A percentile compares a stretch with the other conserved stretches of the same genome.
Evolutionary conservation across 1,140 invertebrate genomes (phyloP).

Genomic region (Zaprionus inermis): DNA sequence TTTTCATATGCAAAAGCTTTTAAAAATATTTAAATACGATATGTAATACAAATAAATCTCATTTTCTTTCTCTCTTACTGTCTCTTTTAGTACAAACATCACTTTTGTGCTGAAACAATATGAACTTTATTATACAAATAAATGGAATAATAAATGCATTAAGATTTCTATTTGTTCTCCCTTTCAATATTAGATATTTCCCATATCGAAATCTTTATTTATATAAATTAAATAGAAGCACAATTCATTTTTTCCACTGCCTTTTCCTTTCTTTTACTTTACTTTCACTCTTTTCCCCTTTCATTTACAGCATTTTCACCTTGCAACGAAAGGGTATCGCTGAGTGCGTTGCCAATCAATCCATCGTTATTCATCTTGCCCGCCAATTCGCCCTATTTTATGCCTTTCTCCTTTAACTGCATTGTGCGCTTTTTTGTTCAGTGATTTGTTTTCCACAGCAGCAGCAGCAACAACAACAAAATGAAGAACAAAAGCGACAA

Average conservation of each 20-base stretch:
- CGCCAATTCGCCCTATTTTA: conserved; percentile 50
- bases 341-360: conserved; percentile 38
- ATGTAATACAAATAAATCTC: neutral
- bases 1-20: neutral
- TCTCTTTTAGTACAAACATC: neutral
- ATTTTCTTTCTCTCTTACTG: neutral
- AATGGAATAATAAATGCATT: no score
- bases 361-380: conserved; percentile 22
- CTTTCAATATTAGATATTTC: no score
- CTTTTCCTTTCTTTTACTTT: neutral
- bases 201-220: no score
- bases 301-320: neutral
- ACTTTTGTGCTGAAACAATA: no score
- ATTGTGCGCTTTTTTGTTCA: conserved; percentile 77
- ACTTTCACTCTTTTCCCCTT: neutral
- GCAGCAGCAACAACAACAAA: conserved; percentile 31
- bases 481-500: conserved; percentile 23
- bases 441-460: conserved; percentile 73
- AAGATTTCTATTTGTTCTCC: no score
- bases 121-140: no score
- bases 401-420: conserved; percentile 65
- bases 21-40: neutral
- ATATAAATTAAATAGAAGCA: no score
- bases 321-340: neutral
- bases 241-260: no score